Percentiles rank a stretch among this genome's conserved stretches.
phyloP scores from a whole-genome alignment of 2,888 invertebrate genomes.

The Mayetiola destructor region DNA sequence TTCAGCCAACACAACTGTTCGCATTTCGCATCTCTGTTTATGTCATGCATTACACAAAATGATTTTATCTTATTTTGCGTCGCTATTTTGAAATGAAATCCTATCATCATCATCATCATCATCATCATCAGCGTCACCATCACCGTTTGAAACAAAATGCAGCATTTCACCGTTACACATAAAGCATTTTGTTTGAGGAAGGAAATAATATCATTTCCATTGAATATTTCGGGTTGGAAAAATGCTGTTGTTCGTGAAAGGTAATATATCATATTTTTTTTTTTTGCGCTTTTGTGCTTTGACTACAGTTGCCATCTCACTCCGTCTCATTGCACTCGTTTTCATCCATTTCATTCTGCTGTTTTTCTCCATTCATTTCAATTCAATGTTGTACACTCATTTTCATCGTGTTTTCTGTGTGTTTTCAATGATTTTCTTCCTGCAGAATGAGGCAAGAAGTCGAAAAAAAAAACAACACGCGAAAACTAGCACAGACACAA shows the following conservation, averaged over 20 bases:
- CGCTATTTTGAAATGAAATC: slow-evolving; percentile 8
- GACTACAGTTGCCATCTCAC: neutral
- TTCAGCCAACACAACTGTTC: too few species aligned
- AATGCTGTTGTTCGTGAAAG: slow-evolving; percentile 14
- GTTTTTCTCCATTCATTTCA: too few species aligned
- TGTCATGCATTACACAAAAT: neutral
- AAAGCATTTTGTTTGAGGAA: too few species aligned
- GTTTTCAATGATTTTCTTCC: too few species aligned
- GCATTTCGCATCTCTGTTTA: too few species aligned
- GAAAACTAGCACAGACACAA: too few species aligned
- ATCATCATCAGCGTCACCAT: neutral
- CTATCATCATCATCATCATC: slow-evolving; percentile 8
- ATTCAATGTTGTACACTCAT: too few species aligned
- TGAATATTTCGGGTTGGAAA: slow-evolving; percentile 12
- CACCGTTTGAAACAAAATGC: neutral
- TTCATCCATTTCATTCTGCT: neutral
- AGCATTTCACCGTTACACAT: too few species aligned
- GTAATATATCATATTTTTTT: slow-evolving; percentile 14
- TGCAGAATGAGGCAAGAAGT: too few species aligned
- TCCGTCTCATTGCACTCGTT: neutral
- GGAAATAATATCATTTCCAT: slow-evolving; percentile 14
- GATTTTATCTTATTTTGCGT: slow-evolving; percentile 1
- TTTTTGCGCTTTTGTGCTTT: neutral
- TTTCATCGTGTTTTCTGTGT: too few species aligned
- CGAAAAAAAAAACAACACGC: too few species aligned